Percentiles rank a stretch among this genome's conserved stretches.
phyloP scores from a whole-genome alignment of 2,888 invertebrate genomes.

The Protonemura montana region DNA sequence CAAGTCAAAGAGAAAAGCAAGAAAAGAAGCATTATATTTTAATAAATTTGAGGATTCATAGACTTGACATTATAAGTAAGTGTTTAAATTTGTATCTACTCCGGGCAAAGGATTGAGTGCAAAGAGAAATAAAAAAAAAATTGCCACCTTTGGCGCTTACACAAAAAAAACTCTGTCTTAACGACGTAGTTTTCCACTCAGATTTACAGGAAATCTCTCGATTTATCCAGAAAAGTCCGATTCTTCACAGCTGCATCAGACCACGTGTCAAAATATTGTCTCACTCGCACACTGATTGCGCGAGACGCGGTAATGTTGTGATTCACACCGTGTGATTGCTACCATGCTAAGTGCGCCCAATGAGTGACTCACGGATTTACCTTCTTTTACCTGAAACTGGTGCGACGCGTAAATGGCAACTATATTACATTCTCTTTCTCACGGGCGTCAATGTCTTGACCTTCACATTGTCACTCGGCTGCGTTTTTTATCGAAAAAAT shows the following conservation, averaged over 20 bases:
- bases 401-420: neutral
- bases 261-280: neutral
- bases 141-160: too few relatives aligned
- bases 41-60: too few relatives aligned
- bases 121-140: too few relatives aligned
- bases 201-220: neutral
- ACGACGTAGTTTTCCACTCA: neutral
- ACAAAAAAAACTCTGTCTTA: too few relatives aligned
- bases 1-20: too few relatives aligned
- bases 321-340: neutral
- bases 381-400: neutral
- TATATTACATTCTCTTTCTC: neutral
- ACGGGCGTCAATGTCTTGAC: neutral
- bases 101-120: too few relatives aligned
- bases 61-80: too few relatives aligned
- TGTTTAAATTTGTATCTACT: too few relatives aligned
- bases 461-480: neutral
- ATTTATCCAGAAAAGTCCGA: neutral
- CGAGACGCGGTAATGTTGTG: neutral
- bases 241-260: neutral
- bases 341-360: neutral
- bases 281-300: too few relatives aligned
- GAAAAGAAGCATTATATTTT: too few relatives aligned
- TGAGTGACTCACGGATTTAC: neutral
- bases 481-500: too few relatives aligned